Conservation (phyloP, 2,113 vertebrate genomes). For the Pedionomus torquatus region DNA sequence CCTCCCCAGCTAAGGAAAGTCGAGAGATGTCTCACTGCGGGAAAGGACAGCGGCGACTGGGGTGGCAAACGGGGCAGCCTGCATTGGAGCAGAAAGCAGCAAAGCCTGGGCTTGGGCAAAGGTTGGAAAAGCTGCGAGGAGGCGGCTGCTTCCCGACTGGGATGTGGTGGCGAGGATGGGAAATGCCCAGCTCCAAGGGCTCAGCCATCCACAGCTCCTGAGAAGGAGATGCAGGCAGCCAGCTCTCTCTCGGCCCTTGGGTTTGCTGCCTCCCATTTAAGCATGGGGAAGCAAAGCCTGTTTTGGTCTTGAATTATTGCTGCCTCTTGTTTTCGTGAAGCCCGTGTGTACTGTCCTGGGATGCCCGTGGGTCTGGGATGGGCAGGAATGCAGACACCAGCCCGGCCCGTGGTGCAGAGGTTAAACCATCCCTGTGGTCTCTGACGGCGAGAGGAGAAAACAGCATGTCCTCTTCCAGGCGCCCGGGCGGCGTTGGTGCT, state of each 20-base stretch:
- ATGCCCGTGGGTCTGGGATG: not conserved
- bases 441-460: not conserved
- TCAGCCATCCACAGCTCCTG: accelerated
- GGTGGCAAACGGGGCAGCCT: not conserved
- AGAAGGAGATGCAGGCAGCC: not conserved
- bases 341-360: not conserved
- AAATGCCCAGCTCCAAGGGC: not conserved
- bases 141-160: not conserved
- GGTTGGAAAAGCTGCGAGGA: not conserved
- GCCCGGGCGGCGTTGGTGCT: accelerated
- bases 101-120: not conserved
- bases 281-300: not conserved
- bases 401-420: not conserved
- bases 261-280: not conserved
- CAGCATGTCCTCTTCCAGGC: not conserved
- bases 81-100: not conserved
- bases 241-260: not conserved
- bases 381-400: not conserved
- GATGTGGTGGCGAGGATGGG: not conserved
- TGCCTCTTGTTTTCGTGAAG: not conserved
- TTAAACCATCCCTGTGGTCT: not conserved
- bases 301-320: not conserved
- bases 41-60: not conserved
- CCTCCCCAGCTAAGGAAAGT: not conserved
- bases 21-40: accelerated